Conservation (phyloP, 2,888 invertebrate genomes). For the Pandemis heparana region DNA sequence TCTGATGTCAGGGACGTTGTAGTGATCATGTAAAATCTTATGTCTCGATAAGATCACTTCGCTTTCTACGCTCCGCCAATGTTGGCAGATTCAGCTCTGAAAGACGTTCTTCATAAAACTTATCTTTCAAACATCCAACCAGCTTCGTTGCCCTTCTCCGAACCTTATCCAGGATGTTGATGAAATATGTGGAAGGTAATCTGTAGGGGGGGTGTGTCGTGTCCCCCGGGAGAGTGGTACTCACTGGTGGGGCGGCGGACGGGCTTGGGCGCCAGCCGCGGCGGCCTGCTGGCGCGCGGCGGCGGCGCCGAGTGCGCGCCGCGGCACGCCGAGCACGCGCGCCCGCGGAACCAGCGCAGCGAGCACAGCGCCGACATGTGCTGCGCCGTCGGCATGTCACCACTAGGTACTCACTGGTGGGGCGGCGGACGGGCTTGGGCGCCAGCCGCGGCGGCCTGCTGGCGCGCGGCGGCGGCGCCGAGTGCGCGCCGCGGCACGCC, state of each 20-base stretch:
- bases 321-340: constrained; percentile 69
- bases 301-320: constrained; percentile 49
- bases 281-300: constrained; percentile 43
- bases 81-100: too few relatives aligned
- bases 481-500: constrained; percentile 54
- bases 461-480: constrained; percentile 45
- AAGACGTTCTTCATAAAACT: too few relatives aligned
- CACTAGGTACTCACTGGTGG: too few relatives aligned
- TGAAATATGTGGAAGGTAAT: too few relatives aligned
- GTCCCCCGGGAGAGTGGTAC: background rate
- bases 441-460: constrained; percentile 42
- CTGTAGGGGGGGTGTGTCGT: too few relatives aligned
- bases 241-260: constrained; percentile 26
- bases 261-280: constrained; percentile 36
- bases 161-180: too few relatives aligned
- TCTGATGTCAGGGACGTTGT: too few relatives aligned
- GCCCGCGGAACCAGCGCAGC: constrained; percentile 93
- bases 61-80: too few relatives aligned
- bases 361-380: constrained; percentile 91
- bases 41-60: too few relatives aligned
- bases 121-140: too few relatives aligned
- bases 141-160: too few relatives aligned
- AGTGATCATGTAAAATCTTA: too few relatives aligned
- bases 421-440: constrained; percentile 17
- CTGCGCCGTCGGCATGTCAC: constrained; percentile 88